Evolutionary conservation across 2,797 vertebrate genomes (phyloP), one percentile per base, ranked within the genome.

Genomic region (Smutsia temminckii): DNA sequence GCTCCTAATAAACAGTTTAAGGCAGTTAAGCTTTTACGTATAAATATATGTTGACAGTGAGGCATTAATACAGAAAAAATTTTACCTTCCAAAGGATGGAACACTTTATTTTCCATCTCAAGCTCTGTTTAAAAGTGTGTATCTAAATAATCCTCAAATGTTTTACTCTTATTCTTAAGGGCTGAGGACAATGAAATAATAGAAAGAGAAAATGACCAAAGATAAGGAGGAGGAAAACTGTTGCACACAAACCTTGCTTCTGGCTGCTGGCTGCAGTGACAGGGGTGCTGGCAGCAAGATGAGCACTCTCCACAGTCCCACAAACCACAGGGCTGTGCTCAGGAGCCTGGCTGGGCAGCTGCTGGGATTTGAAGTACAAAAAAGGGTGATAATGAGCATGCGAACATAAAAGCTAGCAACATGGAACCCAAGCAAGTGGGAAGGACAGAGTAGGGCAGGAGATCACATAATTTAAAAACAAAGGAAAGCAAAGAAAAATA

Each of bases 291-390:
- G 97, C 93, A 69, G 97, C 97, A 89, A 98, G 98, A 84, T 97
- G 99, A 93, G 98, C 53, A 97, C 93, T 98, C 98, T 99, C 99
- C 98, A 97, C 94, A 46, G 98, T 97, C 98, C 98, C 98, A 29
- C 98, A 98, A 66, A 97, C 97, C 91, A 97, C 95, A 85, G 98
- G 98, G 97, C 98, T 97, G 96, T 98, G 98, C 97, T 99, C 98
- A 0, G 98, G 98, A 92, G 97, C 97, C 98, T 98, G 99, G 99
- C 99, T 99, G 98, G 99, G 97, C 98, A 99, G 99, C 99, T 99
- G 99, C 99, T 99, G 99, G 95, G 98, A 98, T 99, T 98, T 98
- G 98, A 99, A 99, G 99, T 98, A 99, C 98, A 99, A 99, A 99
- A 99, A 98, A 99, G 99, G 98, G 99, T 99, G 99, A 99, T 98